These are phyloP conservation scores for Orthonyx spaldingii DNA, from an alignment of 2,113 vertebrate genomes.

Conservation along the genomic window DNA sequence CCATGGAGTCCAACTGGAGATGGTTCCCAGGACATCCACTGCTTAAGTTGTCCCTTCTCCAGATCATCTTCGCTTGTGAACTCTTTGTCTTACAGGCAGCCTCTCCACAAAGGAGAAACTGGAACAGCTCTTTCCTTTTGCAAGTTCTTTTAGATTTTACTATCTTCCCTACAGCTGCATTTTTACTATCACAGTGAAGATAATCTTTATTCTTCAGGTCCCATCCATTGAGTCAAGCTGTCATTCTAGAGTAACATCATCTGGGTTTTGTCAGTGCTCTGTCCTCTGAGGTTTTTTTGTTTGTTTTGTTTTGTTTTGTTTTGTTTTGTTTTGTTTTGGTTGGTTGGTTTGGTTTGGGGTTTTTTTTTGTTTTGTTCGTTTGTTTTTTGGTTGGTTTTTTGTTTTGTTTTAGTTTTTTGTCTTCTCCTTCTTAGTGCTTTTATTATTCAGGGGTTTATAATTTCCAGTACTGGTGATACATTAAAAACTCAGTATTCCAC, in stretches of 20 bases:
- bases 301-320: too few relatives aligned
- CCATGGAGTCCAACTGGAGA: background rate
- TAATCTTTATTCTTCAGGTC: background rate
- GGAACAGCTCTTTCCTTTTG: background rate
- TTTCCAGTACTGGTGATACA: background rate
- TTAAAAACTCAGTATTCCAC: background rate
- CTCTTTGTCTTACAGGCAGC: background rate
- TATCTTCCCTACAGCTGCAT: background rate
- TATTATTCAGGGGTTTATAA: background rate
- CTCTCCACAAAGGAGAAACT: background rate
- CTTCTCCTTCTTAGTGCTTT: background rate
- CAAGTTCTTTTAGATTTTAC: background rate
- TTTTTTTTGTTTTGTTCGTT: too few relatives aligned
- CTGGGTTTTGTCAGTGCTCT: background rate
- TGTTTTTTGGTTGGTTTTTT: too few relatives aligned
- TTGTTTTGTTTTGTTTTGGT: too few relatives aligned
- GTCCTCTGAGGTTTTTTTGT: too few relatives aligned
- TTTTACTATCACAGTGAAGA: background rate
- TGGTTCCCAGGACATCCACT: background rate
- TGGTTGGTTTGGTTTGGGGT: too few relatives aligned
- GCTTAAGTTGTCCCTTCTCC: background rate
- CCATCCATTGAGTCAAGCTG: background rate
- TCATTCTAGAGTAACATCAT: background rate
- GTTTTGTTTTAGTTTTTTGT: too few relatives aligned
- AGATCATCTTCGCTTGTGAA: background rate